phyloP scores from a whole-genome alignment of 1,140 invertebrate species.

The Aphis craccivora region DNA sequence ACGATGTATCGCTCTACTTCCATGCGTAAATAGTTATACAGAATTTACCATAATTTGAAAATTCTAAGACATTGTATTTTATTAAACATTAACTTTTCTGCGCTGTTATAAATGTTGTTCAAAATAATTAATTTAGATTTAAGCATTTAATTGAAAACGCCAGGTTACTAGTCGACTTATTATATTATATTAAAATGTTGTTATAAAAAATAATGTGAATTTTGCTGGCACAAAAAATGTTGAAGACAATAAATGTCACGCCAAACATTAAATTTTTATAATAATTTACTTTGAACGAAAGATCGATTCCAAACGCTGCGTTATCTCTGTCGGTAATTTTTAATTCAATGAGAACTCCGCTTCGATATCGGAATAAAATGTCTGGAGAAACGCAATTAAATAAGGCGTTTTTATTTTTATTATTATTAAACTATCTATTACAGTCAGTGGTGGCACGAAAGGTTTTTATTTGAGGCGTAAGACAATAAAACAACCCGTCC shows the following conservation, averaged over 20 bases:
- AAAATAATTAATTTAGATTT: not conserved
- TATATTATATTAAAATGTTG: not conserved
- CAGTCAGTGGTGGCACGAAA: not conserved
- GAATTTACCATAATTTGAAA: not conserved
- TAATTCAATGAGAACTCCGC: not conserved
- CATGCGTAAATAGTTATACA: not conserved
- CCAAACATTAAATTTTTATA: not conserved
- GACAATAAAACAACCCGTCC: not conserved
- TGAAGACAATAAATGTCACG: not conserved
- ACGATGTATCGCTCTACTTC: not conserved
- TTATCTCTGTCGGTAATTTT: not conserved
- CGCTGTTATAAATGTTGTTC: not conserved
- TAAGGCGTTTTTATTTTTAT: not conserved
- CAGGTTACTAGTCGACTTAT: not conserved
- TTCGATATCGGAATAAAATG: not conserved
- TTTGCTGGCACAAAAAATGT: not conserved
- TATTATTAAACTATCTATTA: conserved; percentile 6
- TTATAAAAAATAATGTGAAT: not conserved
- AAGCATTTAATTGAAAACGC: not conserved
- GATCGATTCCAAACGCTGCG: not conserved
- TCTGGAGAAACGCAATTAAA: not conserved
- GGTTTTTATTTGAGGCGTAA: not conserved
- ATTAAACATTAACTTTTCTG: conserved; percentile 3
- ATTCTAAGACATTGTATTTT: not conserved
- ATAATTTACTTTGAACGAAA: not conserved